A percentile compares a stretch with the other conserved stretches of the same genome.
Evolutionary conservation across 2,888 invertebrate genomes (phyloP).

Genomic region (Amblyjoppa proteus): DNA sequence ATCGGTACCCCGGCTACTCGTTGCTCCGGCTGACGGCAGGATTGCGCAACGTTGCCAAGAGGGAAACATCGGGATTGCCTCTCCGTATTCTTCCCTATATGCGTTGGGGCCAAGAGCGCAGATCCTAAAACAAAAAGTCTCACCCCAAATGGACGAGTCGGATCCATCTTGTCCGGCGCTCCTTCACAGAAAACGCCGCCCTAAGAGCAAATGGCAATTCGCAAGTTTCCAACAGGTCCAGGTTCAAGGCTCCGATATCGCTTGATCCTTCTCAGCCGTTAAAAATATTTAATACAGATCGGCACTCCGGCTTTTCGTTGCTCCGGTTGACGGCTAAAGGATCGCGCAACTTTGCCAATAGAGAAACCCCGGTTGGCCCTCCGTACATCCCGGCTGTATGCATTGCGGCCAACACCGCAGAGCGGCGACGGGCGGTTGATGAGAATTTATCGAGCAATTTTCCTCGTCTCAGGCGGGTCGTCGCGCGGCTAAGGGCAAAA

Average conservation of each 20-base stretch:
- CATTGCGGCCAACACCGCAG: conserved; percentile 2
- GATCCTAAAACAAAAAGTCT: no score
- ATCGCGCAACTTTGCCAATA: neutral
- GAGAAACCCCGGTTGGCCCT: neutral
- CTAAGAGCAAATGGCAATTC: neutral
- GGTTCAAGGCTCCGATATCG: neutral
- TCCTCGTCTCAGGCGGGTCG: conserved; percentile 60
- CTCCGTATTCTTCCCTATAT: no score
- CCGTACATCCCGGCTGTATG: neutral
- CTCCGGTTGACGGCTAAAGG: neutral
- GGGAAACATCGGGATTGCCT: no score
- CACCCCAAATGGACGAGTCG: no score
- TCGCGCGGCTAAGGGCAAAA: conserved; percentile 53
- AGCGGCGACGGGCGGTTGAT: conserved; percentile 34
- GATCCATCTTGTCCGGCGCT: no score
- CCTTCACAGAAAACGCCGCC: no score
- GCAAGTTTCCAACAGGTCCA: neutral
- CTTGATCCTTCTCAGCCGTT: neutral
- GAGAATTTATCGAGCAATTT: conserved; percentile 67
- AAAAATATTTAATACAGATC: neutral
- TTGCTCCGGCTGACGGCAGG: no score
- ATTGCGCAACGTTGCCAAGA: no score
- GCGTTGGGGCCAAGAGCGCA: no score
- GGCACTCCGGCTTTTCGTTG: neutral
- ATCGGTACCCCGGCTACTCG: no score